Evolutionary conservation across 2,797 vertebrate genomes (phyloP).

Genomic region (Anguilla anguilla): DNA sequence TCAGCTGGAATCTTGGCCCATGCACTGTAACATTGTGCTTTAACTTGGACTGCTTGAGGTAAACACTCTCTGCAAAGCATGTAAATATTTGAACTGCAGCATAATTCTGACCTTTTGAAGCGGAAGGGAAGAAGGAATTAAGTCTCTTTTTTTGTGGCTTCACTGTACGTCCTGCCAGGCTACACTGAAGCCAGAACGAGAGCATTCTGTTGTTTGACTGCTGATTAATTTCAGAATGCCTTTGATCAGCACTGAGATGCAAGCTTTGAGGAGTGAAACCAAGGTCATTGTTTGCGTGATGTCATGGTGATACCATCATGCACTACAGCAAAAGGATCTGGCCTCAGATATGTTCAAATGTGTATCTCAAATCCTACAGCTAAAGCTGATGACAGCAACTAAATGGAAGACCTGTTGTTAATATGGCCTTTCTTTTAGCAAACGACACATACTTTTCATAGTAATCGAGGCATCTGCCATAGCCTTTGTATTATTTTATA

Average conservation of each 20-base stretch:
- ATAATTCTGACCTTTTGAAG: neutral
- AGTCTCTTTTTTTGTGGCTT: neutral
- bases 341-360: too few relatives aligned
- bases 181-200: neutral
- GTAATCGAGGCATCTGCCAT: too few relatives aligned
- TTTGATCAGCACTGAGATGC: neutral
- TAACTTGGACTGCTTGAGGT: neutral
- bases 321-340: neutral
- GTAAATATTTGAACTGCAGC: slow-evolving; percentile 9
- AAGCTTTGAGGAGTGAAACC: neutral
- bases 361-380: too few relatives aligned
- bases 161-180: neutral
- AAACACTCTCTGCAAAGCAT: neutral
- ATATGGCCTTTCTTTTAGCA: too few relatives aligned
- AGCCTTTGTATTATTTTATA: too few relatives aligned
- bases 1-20: neutral
- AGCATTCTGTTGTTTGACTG: neutral
- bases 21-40: neutral
- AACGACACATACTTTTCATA: too few relatives aligned
- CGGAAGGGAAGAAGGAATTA: neutral
- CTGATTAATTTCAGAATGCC: neutral
- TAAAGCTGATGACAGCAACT: neutral
- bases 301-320: neutral
- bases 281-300: neutral
- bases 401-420: neutral